Conservation (phyloP, 2,888 invertebrate species). For the Germaria angustata region DNA sequence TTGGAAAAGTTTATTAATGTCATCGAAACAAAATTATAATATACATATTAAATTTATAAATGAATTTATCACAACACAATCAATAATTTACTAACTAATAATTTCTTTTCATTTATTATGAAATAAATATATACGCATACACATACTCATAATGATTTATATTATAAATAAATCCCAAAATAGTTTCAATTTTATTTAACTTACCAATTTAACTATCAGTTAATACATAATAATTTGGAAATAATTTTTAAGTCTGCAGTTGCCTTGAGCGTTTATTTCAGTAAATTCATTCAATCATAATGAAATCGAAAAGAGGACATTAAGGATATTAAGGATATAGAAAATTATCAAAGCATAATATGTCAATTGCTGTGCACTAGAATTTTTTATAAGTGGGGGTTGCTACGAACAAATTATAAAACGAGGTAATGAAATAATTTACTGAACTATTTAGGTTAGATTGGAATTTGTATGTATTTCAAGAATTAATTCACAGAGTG, state of each 20-base stretch:
- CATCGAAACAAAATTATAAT: too few relatives aligned
- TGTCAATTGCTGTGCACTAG: background rate
- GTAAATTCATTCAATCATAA: background rate
- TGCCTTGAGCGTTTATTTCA: background rate
- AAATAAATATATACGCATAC: background rate
- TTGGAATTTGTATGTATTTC: too few relatives aligned
- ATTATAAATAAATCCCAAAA: background rate
- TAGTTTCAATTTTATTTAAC: background rate
- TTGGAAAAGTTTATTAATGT: too few relatives aligned
- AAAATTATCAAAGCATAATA: conserved; percentile 3
- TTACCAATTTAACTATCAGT: background rate
- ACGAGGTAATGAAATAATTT: background rate
- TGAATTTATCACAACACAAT: background rate
- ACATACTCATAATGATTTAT: background rate
- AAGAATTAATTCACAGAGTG: too few relatives aligned
- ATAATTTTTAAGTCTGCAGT: conserved; percentile 1
- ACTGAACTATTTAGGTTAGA: background rate
- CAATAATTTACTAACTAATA: background rate
- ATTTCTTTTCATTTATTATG: background rate
- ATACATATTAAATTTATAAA: background rate
- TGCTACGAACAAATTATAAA: background rate
- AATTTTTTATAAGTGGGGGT: background rate
- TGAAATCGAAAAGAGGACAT: too few relatives aligned
- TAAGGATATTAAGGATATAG: too few relatives aligned
- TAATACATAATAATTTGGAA: background rate